These are phyloP conservation scores for Carapus acus DNA, from an alignment of 2,797 vertebrate species.

Conservation along the genomic window DNA sequence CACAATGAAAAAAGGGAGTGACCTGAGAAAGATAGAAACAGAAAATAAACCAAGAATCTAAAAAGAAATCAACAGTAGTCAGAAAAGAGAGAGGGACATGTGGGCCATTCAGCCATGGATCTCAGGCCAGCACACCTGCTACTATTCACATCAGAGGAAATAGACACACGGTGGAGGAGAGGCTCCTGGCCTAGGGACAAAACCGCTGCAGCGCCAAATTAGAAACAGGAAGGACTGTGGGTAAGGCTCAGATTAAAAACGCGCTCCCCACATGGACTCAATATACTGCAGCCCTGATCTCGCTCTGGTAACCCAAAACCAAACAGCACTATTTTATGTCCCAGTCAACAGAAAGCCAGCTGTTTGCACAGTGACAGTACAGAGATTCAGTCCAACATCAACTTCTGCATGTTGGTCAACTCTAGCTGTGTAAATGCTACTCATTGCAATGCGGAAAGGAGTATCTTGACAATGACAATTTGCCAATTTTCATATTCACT, in stretches of 20 bases:
- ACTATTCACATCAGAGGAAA: conserved; percentile 83
- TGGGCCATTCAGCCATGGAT: conserved; percentile 71
- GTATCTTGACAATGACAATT: conserved; percentile 43
- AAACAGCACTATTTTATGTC: conserved; percentile 78
- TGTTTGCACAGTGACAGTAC: conserved; percentile 72
- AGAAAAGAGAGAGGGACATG: conserved; percentile 60
- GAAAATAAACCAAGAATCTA: conserved; percentile 56
- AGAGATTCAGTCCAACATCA: conserved; percentile 66
- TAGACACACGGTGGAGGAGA: conserved; percentile 81
- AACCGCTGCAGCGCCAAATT: conserved; percentile 81
- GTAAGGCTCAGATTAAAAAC: conserved; percentile 80
- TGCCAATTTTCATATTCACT: conserved; percentile 21
- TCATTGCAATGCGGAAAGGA: conserved; percentile 50
- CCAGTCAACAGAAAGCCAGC: conserved; percentile 74
- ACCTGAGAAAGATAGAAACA: conserved; percentile 49
- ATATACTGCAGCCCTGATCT: conserved; percentile 78
- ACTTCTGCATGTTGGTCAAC: conserved; percentile 66
- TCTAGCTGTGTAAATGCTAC: conserved; percentile 52
- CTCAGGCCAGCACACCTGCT: conserved; percentile 79
- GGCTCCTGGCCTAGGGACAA: conserved; percentile 78
- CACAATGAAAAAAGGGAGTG: conserved; percentile 43
- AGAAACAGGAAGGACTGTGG: conserved; percentile 84
- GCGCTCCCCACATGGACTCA: conserved; percentile 80
- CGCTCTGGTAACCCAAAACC: conserved; percentile 77
- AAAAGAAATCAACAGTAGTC: conserved; percentile 58